Base-by-base conservation (phyloP, 30 jellyfish, hydroid and myxozoan species). In the Clytia hemisphaerica region DNA sequence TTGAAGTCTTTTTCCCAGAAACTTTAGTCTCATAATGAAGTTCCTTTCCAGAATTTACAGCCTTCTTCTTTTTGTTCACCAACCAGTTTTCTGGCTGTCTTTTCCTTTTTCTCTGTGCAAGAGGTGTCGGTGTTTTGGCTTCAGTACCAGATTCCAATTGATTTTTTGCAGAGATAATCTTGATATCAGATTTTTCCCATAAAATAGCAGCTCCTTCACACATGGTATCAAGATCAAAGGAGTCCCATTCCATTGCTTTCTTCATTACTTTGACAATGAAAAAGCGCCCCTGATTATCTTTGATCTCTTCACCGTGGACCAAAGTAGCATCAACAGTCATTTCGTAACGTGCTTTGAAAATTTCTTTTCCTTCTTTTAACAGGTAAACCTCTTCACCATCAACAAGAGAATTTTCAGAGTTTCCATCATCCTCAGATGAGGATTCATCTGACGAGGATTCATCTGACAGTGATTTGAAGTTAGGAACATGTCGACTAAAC, bases 261-360 rank as follows among this genome's bases (percentile, higher is more conserved):
- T 31, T n/a, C 10, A 51, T 10, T 14, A 51, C 30, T 22, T 16
- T 51, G 16, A 12, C 24, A 0, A 51, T 51, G 28, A 51, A 51
- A 51, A 51, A 51, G 66, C 66, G 66, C 1, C 66, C 66, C 66
- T 51, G 31, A n/a, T 51, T 51, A 14, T 16, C 66, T 51, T 51
- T 16, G 24, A 51, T 51, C 31, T 12, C 31, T 51, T 51, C 66
- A 51, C 66, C 66, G n/a, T n/a, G n/a, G n/a, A n/a, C n/a, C n/a
- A n/a, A n/a, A n/a, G n/a, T n/a, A n/a, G n/a, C n/a, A n/a, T n/a
- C n/a, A n/a, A n/a, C n/a, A n/a, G n/a, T n/a, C n/a, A n/a, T n/a
- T n/a, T n/a, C n/a, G n/a, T n/a, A n/a, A n/a, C n/a, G n/a, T n/a
- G n/a, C n/a, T n/a, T n/a, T n/a, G n/a, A n/a, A n/a, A n/a, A n/a